Conservation (phyloP, 2,113 vertebrate genomes). For the Actenoides lindsayi region DNA sequence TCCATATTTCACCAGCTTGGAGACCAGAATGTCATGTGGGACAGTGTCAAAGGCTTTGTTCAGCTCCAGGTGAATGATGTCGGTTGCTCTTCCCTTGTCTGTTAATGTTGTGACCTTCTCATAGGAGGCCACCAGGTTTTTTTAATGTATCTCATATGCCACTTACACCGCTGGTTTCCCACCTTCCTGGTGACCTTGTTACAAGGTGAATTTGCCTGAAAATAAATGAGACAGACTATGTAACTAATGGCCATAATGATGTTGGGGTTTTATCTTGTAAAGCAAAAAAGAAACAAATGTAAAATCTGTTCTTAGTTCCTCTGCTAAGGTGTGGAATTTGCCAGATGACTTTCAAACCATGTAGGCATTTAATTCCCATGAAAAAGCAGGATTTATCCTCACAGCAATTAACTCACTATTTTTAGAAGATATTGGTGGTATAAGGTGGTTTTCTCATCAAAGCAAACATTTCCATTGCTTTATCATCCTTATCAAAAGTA, state of each 20-base stretch:
- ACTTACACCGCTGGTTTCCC: neutral
- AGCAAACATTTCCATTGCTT: neutral
- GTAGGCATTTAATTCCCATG: neutral
- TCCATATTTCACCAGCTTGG: too few species aligned
- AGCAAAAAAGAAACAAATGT: neutral
- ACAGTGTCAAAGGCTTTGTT: too few species aligned
- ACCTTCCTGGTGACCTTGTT: neutral
- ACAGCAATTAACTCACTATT: neutral
- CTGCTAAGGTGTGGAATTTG: constrained; percentile 20
- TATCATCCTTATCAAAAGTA: neutral
- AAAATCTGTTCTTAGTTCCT: neutral
- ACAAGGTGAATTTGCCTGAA: neutral
- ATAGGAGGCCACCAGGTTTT: too few species aligned
- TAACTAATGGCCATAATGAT: neutral
- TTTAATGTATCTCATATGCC: neutral
- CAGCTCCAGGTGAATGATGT: too few species aligned
- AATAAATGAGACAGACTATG: neutral
- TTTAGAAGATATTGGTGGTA: neutral
- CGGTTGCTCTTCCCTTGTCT: too few species aligned
- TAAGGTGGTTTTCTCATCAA: neutral
- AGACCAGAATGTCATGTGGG: too few species aligned
- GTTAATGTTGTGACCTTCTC: too few species aligned
- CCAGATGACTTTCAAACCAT: neutral
- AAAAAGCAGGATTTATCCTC: neutral
- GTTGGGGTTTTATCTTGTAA: neutral